Evolutionary conservation across 2,797 vertebrate species (phyloP).

Genomic region (Bufotes viridis): DNA sequence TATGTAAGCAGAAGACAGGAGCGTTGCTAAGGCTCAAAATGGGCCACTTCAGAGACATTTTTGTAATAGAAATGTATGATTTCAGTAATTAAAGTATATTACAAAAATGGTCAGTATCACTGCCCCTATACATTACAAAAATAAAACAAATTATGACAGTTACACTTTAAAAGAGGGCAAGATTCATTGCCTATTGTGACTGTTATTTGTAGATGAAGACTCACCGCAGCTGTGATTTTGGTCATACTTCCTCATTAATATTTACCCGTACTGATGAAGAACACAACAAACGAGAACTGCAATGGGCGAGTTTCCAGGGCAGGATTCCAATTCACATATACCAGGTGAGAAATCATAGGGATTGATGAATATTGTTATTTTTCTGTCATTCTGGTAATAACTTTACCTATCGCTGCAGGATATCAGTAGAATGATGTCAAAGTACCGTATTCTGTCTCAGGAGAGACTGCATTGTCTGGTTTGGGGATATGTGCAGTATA

Average conservation of each 20-base stretch:
- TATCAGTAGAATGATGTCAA: conserved; percentile 34
- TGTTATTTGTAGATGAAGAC: not conserved
- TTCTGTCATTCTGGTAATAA: not conserved
- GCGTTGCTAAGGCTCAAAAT: too few species aligned
- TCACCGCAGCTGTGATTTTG: not conserved
- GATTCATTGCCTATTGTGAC: too few species aligned
- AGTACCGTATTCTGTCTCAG: conserved; percentile 21
- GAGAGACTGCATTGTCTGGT: conserved; percentile 16
- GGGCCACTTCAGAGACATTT: too few species aligned
- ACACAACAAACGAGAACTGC: conserved; percentile 24
- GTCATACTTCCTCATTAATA: not conserved
- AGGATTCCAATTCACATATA: conserved; percentile 12
- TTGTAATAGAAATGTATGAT: too few species aligned
- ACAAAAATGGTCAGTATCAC: too few species aligned
- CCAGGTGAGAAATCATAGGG: conserved; percentile 6
- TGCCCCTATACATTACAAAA: too few species aligned
- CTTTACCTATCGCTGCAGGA: conserved; percentile 16
- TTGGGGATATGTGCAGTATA: conserved; percentile 27
- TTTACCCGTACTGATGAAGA: conserved; percentile 49
- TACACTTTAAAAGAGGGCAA: too few species aligned
- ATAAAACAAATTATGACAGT: too few species aligned
- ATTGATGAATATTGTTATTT: not conserved
- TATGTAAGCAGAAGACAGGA: too few species aligned
- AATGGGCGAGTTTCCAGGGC: conserved; percentile 14
- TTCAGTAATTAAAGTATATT: too few species aligned